Evolutionary conservation across 2,113 vertebrate genomes (phyloP).

Genomic region (Tachysurus fulvidraco): DNA sequence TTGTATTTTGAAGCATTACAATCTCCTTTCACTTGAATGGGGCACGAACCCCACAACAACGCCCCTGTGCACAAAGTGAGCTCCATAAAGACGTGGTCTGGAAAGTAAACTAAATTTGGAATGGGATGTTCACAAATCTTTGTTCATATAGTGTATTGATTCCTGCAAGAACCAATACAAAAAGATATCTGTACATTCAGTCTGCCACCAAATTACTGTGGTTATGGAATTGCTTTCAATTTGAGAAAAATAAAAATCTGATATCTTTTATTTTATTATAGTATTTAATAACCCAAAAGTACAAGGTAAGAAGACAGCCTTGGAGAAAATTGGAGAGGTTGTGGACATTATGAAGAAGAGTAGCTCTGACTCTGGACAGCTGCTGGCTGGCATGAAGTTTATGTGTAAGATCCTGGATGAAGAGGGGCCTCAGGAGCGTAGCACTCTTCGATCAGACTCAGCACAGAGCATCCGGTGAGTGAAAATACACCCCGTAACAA

Average conservation of each 20-base stretch:
- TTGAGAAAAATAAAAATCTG: background rate
- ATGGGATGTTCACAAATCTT: background rate
- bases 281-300: constrained; percentile 71
- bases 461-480: constrained; percentile 70
- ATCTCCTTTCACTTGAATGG: background rate
- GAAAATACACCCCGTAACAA: background rate
- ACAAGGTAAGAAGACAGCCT: constrained; percentile 67
- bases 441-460: constrained; percentile 65
- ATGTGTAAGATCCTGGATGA: constrained; percentile 80
- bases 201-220: background rate
- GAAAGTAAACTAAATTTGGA: background rate
- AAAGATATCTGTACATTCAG: background rate
- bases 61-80: background rate
- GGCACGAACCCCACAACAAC: background rate
- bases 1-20: background rate
- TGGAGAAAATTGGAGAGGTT: constrained; percentile 75
- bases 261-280: constrained; percentile 42
- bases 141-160: background rate
- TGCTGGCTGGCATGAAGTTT: constrained; percentile 76
- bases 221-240: background rate
- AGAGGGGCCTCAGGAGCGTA: constrained; percentile 69
- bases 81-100: background rate
- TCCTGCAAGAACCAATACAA: background rate
- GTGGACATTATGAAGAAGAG: constrained; percentile 79
- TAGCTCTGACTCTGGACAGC: constrained; percentile 68